phyloP scores from a whole-genome alignment of 2,888 invertebrate genomes.

The Agonopterix arenella region DNA sequence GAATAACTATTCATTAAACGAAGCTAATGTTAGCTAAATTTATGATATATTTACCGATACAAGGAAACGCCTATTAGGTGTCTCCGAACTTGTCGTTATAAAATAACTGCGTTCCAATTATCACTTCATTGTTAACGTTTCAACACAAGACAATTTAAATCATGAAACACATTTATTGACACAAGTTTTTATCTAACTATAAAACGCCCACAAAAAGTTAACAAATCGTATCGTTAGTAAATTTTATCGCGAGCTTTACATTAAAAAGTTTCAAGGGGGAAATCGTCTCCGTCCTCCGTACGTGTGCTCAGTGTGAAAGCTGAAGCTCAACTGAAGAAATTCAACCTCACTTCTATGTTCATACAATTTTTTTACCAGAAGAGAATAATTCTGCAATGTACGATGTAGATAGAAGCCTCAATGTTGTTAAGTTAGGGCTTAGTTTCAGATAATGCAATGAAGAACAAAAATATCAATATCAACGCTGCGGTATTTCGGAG shows the following conservation, averaged over 20 bases:
- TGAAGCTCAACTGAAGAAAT: slow-evolving; percentile 48
- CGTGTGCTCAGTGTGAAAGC: slow-evolving; percentile 47
- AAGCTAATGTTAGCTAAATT: neutral
- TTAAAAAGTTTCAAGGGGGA: slow-evolving; percentile 44
- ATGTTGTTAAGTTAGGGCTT: no score
- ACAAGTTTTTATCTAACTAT: no score
- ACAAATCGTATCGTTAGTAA: neutral
- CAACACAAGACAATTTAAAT: slow-evolving; percentile 18
- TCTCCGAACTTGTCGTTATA: slow-evolving; percentile 18
- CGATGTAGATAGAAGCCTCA: no score
- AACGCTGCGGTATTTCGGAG: no score
- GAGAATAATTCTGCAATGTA: no score
- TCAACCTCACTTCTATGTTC: neutral
- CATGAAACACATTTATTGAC: neutral
- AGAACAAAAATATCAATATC: no score
- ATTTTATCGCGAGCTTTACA: slow-evolving; percentile 24
- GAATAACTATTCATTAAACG: no score
- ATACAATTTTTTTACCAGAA: no score
- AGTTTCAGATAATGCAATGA: no score
- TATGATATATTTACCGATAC: slow-evolving; percentile 42
- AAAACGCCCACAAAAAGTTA: no score
- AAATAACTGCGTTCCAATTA: slow-evolving; percentile 25
- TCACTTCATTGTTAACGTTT: slow-evolving; percentile 23
- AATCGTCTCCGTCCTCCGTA: slow-evolving; percentile 32
- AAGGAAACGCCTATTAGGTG: slow-evolving; percentile 28